These are phyloP conservation scores for Acromyrmex echinatior DNA, from an alignment of 1,140 invertebrate species.

Conservation along the genomic window DNA sequence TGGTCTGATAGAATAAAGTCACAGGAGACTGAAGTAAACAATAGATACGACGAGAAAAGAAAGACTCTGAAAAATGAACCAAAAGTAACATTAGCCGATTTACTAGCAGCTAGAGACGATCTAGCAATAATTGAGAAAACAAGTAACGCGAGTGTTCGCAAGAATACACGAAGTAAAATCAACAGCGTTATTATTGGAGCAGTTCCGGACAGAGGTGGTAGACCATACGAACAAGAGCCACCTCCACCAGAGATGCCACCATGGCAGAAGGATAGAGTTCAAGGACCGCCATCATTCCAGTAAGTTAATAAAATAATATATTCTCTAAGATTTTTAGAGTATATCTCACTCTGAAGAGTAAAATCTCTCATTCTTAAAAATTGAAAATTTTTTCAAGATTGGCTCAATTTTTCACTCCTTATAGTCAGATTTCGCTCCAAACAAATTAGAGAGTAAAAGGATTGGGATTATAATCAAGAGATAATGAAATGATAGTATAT, in stretches of 20 bases:
- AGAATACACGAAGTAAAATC: constrained; percentile 92
- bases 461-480: too few species aligned
- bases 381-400: too few species aligned
- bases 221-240: constrained; percentile 94
- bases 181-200: constrained; percentile 95
- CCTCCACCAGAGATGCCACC: constrained; percentile 98
- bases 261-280: constrained; percentile 91
- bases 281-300: constrained; percentile 72
- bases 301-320: constrained; percentile 51
- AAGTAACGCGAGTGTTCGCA: constrained; percentile 92
- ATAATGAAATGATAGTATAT: not conserved
- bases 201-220: constrained; percentile 95
- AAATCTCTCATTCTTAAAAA: too few species aligned
- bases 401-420: too few species aligned
- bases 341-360: too few species aligned
- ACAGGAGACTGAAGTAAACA: constrained; percentile 91
- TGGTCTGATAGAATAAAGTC: constrained; percentile 94
- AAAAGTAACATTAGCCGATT: constrained; percentile 89
- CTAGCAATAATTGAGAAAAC: constrained; percentile 95
- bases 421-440: too few species aligned
- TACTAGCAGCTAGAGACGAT: constrained; percentile 94
- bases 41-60: constrained; percentile 90
- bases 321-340: too few species aligned
- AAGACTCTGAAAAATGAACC: constrained; percentile 89
- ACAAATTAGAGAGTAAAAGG: too few species aligned